phyloP scores from a whole-genome alignment of 2,113 vertebrate genomes.

The Cricetomys ansorgei region DNA sequence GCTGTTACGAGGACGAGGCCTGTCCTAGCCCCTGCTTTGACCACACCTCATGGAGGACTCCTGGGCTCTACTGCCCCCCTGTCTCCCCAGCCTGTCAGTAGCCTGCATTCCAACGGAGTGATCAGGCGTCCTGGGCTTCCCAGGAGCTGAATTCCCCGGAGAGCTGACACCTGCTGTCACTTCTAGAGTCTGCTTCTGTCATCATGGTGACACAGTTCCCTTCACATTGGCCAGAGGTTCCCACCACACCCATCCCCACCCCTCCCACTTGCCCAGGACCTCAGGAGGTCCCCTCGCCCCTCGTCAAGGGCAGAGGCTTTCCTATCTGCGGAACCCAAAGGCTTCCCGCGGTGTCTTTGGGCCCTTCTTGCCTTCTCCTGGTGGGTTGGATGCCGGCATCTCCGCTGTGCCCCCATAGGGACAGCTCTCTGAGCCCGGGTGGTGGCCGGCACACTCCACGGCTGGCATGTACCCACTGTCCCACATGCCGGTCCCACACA shows the following conservation, averaged over 20 bases:
- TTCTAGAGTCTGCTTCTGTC: not conserved
- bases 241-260: not conserved
- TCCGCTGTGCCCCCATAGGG: constrained; percentile 93
- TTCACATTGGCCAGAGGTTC: not conserved
- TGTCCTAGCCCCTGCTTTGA: too few relatives aligned
- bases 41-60: not conserved
- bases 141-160: not conserved
- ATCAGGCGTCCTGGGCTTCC: accelerated
- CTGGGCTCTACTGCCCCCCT: not conserved
- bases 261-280: constrained; percentile 50
- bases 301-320: accelerated
- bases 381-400: constrained; percentile 83
- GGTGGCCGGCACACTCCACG: constrained; percentile 96
- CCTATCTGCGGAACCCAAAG: constrained; percentile 94
- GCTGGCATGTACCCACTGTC: constrained; percentile 97
- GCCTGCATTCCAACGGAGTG: too few relatives aligned
- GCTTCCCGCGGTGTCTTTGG: constrained; percentile 90
- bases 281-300: not conserved
- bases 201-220: not conserved
- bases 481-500: constrained; percentile 98
- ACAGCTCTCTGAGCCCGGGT: constrained; percentile 92
- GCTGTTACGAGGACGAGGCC: not conserved
- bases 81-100: not conserved
- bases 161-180: not conserved
- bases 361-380: constrained; percentile 86